Conservation (phyloP, 2,888 invertebrate species). For the Xanthia icteritia region DNA sequence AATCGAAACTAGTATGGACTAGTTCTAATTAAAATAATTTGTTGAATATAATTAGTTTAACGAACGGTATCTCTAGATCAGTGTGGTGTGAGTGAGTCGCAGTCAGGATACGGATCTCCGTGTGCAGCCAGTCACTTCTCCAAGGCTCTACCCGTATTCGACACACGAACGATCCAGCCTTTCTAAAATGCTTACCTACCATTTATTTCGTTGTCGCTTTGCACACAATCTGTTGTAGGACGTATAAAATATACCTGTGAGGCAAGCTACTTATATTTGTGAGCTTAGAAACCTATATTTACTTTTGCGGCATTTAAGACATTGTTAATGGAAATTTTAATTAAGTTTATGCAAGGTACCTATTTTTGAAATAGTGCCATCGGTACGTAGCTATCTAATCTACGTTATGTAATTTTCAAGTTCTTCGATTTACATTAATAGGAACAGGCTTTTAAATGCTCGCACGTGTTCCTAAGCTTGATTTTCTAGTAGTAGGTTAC, state of each 20-base stretch:
- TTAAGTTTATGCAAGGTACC: constrained; percentile 18
- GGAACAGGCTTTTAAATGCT: constrained; percentile 14
- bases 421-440: constrained; percentile 24
- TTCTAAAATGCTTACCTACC: constrained; percentile 78
- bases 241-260: constrained; percentile 52
- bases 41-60: constrained; percentile 42
- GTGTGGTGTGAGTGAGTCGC: constrained; percentile 54
- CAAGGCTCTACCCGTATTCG: constrained; percentile 81
- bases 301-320: constrained; percentile 33
- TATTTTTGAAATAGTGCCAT: constrained; percentile 13
- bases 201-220: constrained; percentile 64
- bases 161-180: constrained; percentile 80
- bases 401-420: constrained; percentile 36
- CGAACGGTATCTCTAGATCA: constrained; percentile 57
- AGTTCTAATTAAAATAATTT: constrained; percentile 32
- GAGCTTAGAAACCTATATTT: neutral
- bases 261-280: constrained; percentile 13
- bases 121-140: constrained; percentile 81
- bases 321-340: constrained; percentile 4
- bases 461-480: neutral
- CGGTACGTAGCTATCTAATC: no score
- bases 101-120: constrained; percentile 83
- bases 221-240: constrained; percentile 57
- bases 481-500: neutral
- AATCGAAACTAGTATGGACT: constrained; percentile 4